These are phyloP conservation scores for Lophochroa leadbeateri DNA, from an alignment of 2,113 vertebrate species.

Conservation along the genomic window DNA sequence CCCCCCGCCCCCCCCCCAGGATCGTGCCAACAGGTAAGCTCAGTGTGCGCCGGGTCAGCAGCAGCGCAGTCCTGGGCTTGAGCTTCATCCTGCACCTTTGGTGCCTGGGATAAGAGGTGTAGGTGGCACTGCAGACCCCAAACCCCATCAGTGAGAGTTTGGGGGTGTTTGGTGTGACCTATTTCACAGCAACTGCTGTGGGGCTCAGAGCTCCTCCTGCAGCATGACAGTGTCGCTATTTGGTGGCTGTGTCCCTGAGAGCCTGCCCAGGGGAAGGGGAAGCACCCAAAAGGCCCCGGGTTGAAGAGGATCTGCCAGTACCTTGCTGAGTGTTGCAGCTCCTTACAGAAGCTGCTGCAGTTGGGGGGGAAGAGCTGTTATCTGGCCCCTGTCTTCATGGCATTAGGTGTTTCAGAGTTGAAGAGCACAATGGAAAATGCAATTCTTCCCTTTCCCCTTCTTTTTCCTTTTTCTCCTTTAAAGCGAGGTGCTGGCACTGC, in stretches of 20 bases:
- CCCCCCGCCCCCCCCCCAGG: conserved; percentile 68
- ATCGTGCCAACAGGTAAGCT: conserved; percentile 89
- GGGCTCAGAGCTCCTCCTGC: not conserved
- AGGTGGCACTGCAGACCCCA: not conserved
- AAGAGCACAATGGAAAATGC: not conserved
- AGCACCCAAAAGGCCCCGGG: not conserved
- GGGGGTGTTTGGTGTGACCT: not conserved
- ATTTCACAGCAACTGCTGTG: not conserved
- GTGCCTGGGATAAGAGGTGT: not conserved
- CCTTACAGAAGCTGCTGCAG: not conserved
- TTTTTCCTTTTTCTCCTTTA: not conserved
- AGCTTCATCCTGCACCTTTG: not conserved
- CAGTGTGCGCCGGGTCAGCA: not conserved
- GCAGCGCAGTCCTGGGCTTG: not conserved
- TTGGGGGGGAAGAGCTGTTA: not conserved
- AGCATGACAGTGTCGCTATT: rapidly evolving
- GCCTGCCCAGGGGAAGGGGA: not conserved
- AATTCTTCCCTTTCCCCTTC: not conserved
- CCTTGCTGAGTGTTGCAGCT: not conserved
- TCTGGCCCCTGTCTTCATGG: not conserved
- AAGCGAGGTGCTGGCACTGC: not conserved
- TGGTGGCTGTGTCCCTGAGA: not conserved
- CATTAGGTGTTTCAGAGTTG: not conserved
- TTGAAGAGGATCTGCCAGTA: not conserved
- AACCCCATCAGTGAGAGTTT: not conserved